A percentile compares a stretch with the other conserved stretches of the same genome.
Conservation (phyloP, 2,888 invertebrate genomes). For the Agrochola macilenta region DNA sequence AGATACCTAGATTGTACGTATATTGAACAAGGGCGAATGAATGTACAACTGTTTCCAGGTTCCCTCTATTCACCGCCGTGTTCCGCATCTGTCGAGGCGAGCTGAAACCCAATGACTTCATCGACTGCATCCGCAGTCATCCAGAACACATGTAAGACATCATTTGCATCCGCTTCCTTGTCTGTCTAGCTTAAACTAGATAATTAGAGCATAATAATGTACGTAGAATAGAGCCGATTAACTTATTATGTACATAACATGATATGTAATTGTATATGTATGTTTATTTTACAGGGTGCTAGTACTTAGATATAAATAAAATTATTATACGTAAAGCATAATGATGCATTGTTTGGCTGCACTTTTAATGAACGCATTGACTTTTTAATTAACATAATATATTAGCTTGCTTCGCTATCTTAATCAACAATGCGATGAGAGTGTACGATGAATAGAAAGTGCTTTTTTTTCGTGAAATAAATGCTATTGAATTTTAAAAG, state of each 20-base stretch:
- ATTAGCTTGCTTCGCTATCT: constrained; percentile 34
- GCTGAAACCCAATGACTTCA: constrained; percentile 94
- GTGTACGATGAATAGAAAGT: constrained; percentile 27
- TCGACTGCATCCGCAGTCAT: constrained; percentile 98
- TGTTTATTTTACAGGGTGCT: constrained; percentile 86
- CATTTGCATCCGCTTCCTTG: constrained; percentile 75
- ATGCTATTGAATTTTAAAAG: constrained; percentile 16
- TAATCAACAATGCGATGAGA: constrained; percentile 21
- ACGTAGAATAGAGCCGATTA: constrained; percentile 77
- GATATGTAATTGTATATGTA: constrained; percentile 72
- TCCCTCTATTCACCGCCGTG: constrained; percentile 98
- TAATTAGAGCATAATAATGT: constrained; percentile 67
- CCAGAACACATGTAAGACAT: constrained; percentile 98
- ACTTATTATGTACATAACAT: constrained; percentile 79
- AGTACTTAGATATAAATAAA: constrained; percentile 81
- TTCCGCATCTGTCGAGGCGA: constrained; percentile 97
- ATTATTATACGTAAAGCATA: constrained; percentile 67
- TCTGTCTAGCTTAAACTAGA: constrained; percentile 71
- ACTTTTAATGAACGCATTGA: constrained; percentile 53
- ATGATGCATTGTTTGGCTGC: constrained; percentile 76
- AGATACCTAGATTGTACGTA: not conserved
- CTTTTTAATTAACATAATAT: constrained; percentile 20
- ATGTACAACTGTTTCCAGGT: constrained; percentile 91
- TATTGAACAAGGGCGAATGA: constrained; percentile 40
- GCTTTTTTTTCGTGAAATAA: constrained; percentile 5